phyloP scores from a whole-genome alignment of 2,888 invertebrate species.

The Pterostichus niger region DNA sequence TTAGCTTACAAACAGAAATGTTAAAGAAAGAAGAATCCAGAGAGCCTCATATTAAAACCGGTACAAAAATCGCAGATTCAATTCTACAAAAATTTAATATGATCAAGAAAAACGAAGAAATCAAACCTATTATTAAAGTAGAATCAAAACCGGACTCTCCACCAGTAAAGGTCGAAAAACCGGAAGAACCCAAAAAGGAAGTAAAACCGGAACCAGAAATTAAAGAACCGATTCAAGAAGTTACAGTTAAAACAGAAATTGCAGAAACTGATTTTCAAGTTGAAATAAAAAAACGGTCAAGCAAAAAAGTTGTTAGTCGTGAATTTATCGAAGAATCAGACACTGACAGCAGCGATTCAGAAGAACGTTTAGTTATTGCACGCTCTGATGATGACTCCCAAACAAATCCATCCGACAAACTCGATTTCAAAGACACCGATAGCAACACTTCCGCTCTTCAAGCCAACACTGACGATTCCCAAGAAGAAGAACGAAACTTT shows the following conservation, averaged over 20 bases:
- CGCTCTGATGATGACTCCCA: constrained; percentile 75
- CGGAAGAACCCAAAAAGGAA: constrained; percentile 69
- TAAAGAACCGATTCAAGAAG: constrained; percentile 54
- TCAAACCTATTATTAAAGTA: constrained; percentile 58
- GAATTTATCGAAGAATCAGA: constrained; percentile 81
- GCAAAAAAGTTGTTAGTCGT: constrained; percentile 75
- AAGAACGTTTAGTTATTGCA: constrained; percentile 81
- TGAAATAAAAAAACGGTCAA: constrained; percentile 72
- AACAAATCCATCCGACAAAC: constrained; percentile 70
- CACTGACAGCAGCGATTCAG: constrained; percentile 83
- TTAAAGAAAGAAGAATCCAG: constrained; percentile 74
- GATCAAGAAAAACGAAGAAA: constrained; percentile 72
- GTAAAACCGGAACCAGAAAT: constrained; percentile 67
- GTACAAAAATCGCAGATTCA: constrained; percentile 76
- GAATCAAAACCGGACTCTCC: constrained; percentile 59
- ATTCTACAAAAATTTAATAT: constrained; percentile 75
- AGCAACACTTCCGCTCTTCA: constrained; percentile 70
- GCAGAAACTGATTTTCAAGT: constrained; percentile 47
- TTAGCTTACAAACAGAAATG: constrained; percentile 72
- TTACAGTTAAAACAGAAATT: constrained; percentile 49
- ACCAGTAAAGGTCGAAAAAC: constrained; percentile 68
- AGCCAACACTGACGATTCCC: constrained; percentile 72
- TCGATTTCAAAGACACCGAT: constrained; percentile 72
- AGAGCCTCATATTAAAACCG: constrained; percentile 75
- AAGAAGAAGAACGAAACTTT: constrained; percentile 73